Percentiles rank a stretch among this genome's conserved stretches.
Conservation (phyloP, 2,888 invertebrate species). For the Dasysyrphus tricinctus region DNA sequence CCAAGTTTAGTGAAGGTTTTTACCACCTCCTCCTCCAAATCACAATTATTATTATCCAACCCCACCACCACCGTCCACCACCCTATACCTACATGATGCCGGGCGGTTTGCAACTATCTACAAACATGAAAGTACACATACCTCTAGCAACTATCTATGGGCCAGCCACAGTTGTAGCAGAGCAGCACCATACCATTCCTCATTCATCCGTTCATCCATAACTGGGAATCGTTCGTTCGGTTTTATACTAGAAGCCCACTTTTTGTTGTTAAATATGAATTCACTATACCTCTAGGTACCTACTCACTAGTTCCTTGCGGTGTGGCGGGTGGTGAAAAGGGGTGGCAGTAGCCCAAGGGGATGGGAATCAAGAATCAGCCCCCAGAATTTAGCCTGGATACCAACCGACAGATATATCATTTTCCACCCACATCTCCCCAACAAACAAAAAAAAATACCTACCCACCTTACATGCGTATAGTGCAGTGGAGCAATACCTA, state of each 20-base stretch:
- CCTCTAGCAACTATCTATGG: conserved; percentile 72
- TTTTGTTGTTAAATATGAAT: conserved; percentile 47
- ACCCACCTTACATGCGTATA: conserved; percentile 33
- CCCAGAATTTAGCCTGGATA: conserved; percentile 75
- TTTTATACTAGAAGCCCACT: conserved; percentile 50
- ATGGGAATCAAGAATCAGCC: conserved; percentile 64
- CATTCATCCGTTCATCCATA: conserved; percentile 68
- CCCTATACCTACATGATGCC: conserved; percentile 14
- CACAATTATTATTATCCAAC: conserved; percentile 27
- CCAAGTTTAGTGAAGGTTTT: not conserved
- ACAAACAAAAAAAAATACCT: conserved; percentile 23
- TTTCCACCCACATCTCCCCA: conserved; percentile 41
- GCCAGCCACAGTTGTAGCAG: conserved; percentile 69
- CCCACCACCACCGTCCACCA: not conserved
- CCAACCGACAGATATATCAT: conserved; percentile 75
- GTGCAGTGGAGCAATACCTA: conserved; percentile 51
- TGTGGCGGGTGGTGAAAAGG: conserved; percentile 2
- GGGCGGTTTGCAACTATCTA: conserved; percentile 61
- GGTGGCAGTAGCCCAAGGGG: conserved; percentile 3
- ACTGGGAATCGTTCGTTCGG: conserved; percentile 54
- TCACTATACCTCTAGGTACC: conserved; percentile 15
- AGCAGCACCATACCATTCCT: conserved; percentile 68
- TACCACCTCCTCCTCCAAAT: not conserved
- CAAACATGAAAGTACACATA: conserved; percentile 73
- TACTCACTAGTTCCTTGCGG: conserved; percentile 11